A percentile compares a stretch with the other conserved stretches of the same genome.
Conservation (phyloP, 2,113 vertebrate genomes). For the Urocitellus parryii region DNA sequence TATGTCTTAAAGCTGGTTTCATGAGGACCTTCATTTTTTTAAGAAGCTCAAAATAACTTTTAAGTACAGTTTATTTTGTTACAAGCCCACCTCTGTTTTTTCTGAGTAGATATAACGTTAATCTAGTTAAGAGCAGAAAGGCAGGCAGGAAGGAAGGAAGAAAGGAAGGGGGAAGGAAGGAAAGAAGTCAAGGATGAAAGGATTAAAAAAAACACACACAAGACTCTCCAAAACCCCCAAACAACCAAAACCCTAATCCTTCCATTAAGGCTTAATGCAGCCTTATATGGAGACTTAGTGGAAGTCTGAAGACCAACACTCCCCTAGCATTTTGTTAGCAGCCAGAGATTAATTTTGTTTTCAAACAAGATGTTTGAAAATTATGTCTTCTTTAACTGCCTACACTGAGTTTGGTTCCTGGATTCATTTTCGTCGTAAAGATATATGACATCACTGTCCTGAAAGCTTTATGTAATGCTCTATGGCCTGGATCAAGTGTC, state of each 20-base stretch:
- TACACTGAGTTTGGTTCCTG: slow-evolving; percentile 63
- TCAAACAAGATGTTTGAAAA: slow-evolving; percentile 82
- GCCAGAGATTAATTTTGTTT: slow-evolving; percentile 75
- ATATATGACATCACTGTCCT: slow-evolving; percentile 67
- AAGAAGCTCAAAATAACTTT: slow-evolving; percentile 13
- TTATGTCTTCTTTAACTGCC: slow-evolving; percentile 77
- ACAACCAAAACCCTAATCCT: background rate
- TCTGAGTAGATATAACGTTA: background rate
- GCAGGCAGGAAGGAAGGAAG: background rate
- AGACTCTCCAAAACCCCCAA: too few relatives aligned
- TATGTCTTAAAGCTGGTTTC: slow-evolving; percentile 26
- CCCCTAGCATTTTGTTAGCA: slow-evolving; percentile 73
- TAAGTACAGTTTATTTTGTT: slow-evolving; percentile 29
- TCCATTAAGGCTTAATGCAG: slow-evolving; percentile 69
- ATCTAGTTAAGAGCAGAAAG: background rate
- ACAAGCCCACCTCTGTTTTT: slow-evolving; percentile 4
- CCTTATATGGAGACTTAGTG: background rate
- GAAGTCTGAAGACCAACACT: slow-evolving; percentile 77
- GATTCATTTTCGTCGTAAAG: slow-evolving; percentile 70
- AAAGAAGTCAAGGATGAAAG: background rate
- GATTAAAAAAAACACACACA: background rate
- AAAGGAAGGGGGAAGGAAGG: background rate
- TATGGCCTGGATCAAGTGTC: slow-evolving; percentile 55
- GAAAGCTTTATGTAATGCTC: slow-evolving; percentile 72
- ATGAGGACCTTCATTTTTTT: background rate